Base-by-base conservation (phyloP, 2,888 invertebrate genomes). In the Drosophila mettleri region DNA sequence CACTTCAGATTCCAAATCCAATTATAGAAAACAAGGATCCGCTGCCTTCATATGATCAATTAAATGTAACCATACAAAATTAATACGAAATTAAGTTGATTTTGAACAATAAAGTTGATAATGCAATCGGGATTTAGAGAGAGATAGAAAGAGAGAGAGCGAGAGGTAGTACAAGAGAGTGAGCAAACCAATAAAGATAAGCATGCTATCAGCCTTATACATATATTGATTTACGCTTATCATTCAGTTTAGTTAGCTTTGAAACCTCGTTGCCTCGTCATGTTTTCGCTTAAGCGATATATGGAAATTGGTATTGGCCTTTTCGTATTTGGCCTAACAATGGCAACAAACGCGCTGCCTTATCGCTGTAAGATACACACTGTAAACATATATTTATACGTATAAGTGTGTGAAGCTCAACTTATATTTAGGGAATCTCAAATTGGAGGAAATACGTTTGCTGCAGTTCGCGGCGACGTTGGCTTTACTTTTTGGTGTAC, bases 391-490 rank as follows among this genome's bases (percentile, higher is more conserved):
- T 20, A 2, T n/a, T n/a, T 33, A 18, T 8, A 6, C 10, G 1
- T 31, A 14, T 14, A 14, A 14, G 18, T 20, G 18, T 20, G 29
- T 31, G 18, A 16, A 16, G 31, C 7, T 33, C 8, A 20, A 20
- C 34, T 9, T 49, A 2, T 16, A 3, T 6, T 10, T 33, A 71
- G 74, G n/a, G n/a, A 7, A 18, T 49, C 0, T 0, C 0, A 5
- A 31, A n/a, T 1, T 74, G 45, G 39, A 45, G 14, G 7, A 12
- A 22, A 58, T 74, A 20, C 63, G 72, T 1, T 6, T 41, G 3
- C 22, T 49, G 9, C 69, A 72, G n/a, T 58, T 74, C 46, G 16
- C 45, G 12, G 74, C 69, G 14, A 69, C 74, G n/a, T 7, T 64
- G 41, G 39, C 8, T 2, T 48, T 58, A 1, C 36, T 64, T 6